Percentiles rank a stretch among this genome's conserved stretches.
Conservation (phyloP, 2,888 invertebrate genomes). For the Teleiodes luculella region DNA sequence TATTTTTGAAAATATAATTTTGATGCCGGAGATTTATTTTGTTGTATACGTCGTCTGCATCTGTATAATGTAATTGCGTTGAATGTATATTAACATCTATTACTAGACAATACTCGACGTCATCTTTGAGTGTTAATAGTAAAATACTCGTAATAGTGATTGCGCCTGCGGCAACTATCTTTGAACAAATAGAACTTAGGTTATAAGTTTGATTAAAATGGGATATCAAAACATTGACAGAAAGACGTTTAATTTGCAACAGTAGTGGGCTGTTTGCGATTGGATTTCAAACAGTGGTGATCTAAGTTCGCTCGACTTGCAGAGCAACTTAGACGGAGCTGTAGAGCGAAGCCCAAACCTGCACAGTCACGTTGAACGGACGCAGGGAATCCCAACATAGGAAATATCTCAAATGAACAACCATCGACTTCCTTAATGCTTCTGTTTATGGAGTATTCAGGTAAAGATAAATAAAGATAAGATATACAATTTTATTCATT, state of each 20-base stretch:
- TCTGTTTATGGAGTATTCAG: too few relatives aligned
- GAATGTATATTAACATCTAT: too few relatives aligned
- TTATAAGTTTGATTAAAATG: not conserved
- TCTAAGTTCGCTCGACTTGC: conserved; percentile 70
- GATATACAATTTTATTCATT: too few relatives aligned
- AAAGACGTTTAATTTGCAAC: conserved; percentile 52
- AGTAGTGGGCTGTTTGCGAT: conserved; percentile 54
- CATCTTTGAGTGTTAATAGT: too few relatives aligned
- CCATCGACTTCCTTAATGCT: not conserved
- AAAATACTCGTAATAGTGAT: too few relatives aligned
- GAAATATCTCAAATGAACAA: not conserved
- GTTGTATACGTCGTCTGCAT: too few relatives aligned
- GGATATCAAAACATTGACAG: conserved; percentile 25
- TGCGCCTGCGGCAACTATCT: too few relatives aligned
- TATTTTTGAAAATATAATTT: too few relatives aligned
- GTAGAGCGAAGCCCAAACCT: conserved; percentile 50
- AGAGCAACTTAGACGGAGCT: conserved; percentile 64
- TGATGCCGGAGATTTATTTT: too few relatives aligned
- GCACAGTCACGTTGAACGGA: not conserved
- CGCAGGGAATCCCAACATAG: not conserved
- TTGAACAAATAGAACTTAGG: not conserved
- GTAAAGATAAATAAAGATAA: too few relatives aligned
- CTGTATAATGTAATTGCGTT: too few relatives aligned
- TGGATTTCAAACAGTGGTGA: conserved; percentile 57
- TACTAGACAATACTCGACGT: too few relatives aligned